These are phyloP conservation scores for Eupithecia tripunctaria DNA, from an alignment of 2,888 invertebrate genomes.

Conservation along the genomic window DNA sequence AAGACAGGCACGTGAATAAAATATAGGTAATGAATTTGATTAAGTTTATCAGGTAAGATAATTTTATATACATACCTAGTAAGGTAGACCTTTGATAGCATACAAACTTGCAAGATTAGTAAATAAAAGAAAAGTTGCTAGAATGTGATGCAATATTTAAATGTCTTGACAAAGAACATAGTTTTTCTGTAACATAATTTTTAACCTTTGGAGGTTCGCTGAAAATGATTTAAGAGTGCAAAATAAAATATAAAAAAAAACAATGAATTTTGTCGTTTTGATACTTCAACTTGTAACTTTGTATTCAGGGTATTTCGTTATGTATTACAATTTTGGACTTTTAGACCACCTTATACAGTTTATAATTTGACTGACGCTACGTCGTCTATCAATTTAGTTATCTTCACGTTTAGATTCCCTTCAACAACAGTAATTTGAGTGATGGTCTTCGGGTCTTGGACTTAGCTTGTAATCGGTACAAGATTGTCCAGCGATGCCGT, in stretches of 20 bases:
- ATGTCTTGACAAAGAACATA: not conserved
- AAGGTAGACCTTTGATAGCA: not conserved
- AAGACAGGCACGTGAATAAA: slow-evolving; percentile 73
- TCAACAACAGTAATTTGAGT: slow-evolving; percentile 64
- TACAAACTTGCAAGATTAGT: not conserved
- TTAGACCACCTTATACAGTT: not conserved
- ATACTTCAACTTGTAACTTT: not conserved
- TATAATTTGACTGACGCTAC: not conserved
- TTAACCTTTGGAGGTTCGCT: not conserved
- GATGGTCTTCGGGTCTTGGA: slow-evolving; percentile 49
- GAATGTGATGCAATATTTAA: not conserved
- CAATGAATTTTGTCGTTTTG: not conserved
- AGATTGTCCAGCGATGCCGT: slow-evolving; percentile 29
- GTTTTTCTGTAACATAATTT: not conserved
- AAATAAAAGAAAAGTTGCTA: not conserved
- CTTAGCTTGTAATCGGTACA: slow-evolving; percentile 53
- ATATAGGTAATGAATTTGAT: slow-evolving; percentile 81
- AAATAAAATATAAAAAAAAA: not conserved
- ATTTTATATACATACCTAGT: slow-evolving; percentile 18
- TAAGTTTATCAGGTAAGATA: slow-evolving; percentile 53
- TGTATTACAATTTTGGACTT: not conserved
- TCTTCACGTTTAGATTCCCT: not conserved
- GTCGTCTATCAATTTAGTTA: not conserved
- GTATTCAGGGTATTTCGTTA: not conserved
- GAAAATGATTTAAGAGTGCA: not conserved